Conservation (phyloP, 2,888 invertebrate genomes). For the Dolichopus griseipennis region DNA sequence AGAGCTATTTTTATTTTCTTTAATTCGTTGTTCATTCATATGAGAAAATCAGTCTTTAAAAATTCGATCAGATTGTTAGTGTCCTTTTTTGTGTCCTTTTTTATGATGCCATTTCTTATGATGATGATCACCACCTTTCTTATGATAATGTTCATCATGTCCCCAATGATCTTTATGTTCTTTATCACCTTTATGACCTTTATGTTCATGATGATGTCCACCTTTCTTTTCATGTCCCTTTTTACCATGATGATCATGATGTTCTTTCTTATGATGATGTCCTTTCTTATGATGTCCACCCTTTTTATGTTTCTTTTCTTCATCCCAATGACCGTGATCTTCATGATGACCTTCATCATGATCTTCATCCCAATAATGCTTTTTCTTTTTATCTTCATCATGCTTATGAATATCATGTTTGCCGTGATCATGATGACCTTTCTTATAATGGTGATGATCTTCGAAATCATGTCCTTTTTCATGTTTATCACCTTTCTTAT, state of each 20-base stretch:
- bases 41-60: no score
- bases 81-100: constrained; percentile 37
- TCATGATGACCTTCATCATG: constrained; percentile 74
- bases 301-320: constrained; percentile 72
- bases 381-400: constrained; percentile 79
- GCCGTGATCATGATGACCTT: constrained; percentile 78
- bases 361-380: constrained; percentile 78
- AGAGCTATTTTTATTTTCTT: no score
- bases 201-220: constrained; percentile 67
- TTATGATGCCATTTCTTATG: constrained; percentile 70
- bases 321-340: constrained; percentile 71
- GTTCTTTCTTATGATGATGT: constrained; percentile 67
- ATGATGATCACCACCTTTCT: constrained; percentile 71
- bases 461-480: constrained; percentile 45
- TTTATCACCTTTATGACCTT: constrained; percentile 68
- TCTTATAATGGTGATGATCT: constrained; percentile 61
- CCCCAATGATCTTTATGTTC: constrained; percentile 70
- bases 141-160: constrained; percentile 64
- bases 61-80: background rate
- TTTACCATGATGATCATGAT: constrained; percentile 69
- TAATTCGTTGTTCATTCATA: no score
- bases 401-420: constrained; percentile 77
- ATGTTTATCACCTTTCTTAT: constrained; percentile 47
- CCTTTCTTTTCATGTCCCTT: constrained; percentile 74
- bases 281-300: constrained; percentile 73